Evolutionary conservation across 2,888 invertebrate species (phyloP), one percentile per base, ranked within the genome.

Genomic region (Nomada fucata): DNA sequence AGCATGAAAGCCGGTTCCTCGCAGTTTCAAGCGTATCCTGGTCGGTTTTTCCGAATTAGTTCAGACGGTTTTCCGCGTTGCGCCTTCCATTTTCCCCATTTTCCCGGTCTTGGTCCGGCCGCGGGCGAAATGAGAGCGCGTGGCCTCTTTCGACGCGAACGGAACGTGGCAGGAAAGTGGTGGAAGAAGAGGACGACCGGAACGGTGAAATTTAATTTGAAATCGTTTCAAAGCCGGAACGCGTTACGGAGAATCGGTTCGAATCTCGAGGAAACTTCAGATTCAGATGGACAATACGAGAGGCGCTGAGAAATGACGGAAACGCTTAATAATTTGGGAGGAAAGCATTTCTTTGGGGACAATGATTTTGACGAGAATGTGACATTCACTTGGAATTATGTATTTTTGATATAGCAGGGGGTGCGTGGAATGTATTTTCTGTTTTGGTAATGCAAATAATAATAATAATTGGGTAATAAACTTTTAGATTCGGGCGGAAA

Each of bases 21-120:
- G 63, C 71, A 79, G 68, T 82, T 60, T 67, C 77, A 61, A 71
- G 64, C 74, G 52, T 69, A 44, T 67, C 68, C 70, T 44, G 11
- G 60, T 65, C 57, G 68, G 74, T 79, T 83, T 79, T 75, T 75
- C 76, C 78, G 75, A 86, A 86, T 83, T 86, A 86, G 83, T 88
- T 82, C 79, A 53, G 71, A 76, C 71, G 59, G 52, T 61, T 79
- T 65, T 57, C 53, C 71, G 42, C 69, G 59, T 42, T 55, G 20
- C 61, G 18, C 76, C 50, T 20, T 20, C 65, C 63, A 2, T 13
- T 50, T 36, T 18, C 2, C 20, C 1, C 5, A 11, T 36, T 10
- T 11, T 23, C 50, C 1, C 4, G 2, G 2, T 13, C 10, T 2
- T 36, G 59, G 15, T 18, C 2, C 29, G 15, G 77, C 73, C 53